These are phyloP conservation scores for Thripadectes ignobilis DNA, from an alignment of 2,797 vertebrate genomes.

Conservation along the genomic window DNA sequence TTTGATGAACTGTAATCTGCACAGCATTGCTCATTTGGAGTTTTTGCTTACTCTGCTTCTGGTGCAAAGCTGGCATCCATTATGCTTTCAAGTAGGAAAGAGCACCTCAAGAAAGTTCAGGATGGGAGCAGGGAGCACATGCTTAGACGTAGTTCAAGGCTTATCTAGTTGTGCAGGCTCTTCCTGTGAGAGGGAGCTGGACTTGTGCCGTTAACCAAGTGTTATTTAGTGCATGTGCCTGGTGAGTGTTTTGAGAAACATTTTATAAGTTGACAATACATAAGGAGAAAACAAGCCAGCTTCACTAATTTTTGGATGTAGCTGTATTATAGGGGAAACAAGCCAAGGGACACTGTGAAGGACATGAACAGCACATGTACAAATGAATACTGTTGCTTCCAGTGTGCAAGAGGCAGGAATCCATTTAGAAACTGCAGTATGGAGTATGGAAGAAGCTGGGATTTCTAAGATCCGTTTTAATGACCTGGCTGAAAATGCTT, in stretches of 20 bases:
- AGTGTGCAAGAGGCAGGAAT: background rate
- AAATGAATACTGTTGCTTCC: background rate
- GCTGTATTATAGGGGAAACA: background rate
- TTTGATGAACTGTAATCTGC: background rate
- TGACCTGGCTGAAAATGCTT: background rate
- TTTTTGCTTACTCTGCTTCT: background rate
- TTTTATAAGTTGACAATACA: slow-evolving; percentile 8
- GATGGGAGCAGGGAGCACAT: background rate
- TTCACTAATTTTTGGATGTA: background rate
- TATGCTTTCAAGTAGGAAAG: background rate
- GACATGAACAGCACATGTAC: background rate
- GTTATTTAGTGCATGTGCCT: background rate
- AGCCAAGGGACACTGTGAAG: background rate
- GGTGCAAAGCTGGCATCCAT: background rate
- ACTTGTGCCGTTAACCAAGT: background rate
- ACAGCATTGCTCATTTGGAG: background rate
- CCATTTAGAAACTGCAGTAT: background rate
- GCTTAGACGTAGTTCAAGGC: background rate
- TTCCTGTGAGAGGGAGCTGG: background rate
- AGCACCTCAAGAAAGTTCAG: background rate
- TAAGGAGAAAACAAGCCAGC: slow-evolving; percentile 17
- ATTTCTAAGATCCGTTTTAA: background rate
- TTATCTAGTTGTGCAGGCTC: background rate
- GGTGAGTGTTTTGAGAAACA: slow-evolving; percentile 14
- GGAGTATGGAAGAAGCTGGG: background rate